Percentiles rank a stretch among this genome's conserved stretches.
Conservation (phyloP, 2,113 vertebrate genomes). For the Thalassoma bifasciatum region DNA sequence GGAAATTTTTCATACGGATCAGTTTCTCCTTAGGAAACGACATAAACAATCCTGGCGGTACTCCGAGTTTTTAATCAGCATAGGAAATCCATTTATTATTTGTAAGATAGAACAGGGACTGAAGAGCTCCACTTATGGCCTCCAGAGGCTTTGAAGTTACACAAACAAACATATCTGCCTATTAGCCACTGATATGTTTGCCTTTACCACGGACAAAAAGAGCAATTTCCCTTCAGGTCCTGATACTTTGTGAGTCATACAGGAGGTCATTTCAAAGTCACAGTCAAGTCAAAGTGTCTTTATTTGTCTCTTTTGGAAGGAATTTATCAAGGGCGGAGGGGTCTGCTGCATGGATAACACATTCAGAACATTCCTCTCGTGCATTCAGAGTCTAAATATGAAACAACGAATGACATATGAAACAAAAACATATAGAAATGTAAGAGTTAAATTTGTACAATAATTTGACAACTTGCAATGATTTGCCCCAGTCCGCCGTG, state of each 20-base stretch:
- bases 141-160: not conserved
- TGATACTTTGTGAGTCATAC: not conserved
- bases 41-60: constrained; percentile 17
- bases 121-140: not conserved
- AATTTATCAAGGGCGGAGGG: too few species aligned
- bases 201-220: not conserved
- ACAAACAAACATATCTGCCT: not conserved
- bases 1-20: constrained; percentile 8
- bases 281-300: too few species aligned
- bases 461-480: too few species aligned
- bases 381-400: too few species aligned
- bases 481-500: too few species aligned
- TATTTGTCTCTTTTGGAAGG: too few species aligned
- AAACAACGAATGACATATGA: too few species aligned
- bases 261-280: not conserved
- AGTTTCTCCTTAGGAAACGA: constrained; percentile 21
- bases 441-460: too few species aligned
- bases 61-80: constrained; percentile 2
- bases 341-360: too few species aligned
- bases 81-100: not conserved
- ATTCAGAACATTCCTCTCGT: too few species aligned
- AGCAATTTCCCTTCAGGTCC: not conserved
- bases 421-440: too few species aligned
- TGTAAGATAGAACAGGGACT: not conserved
- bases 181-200: not conserved